These are phyloP conservation scores for Achlya flavicornis DNA, from an alignment of 2,888 invertebrate genomes.

Conservation along the genomic window DNA sequence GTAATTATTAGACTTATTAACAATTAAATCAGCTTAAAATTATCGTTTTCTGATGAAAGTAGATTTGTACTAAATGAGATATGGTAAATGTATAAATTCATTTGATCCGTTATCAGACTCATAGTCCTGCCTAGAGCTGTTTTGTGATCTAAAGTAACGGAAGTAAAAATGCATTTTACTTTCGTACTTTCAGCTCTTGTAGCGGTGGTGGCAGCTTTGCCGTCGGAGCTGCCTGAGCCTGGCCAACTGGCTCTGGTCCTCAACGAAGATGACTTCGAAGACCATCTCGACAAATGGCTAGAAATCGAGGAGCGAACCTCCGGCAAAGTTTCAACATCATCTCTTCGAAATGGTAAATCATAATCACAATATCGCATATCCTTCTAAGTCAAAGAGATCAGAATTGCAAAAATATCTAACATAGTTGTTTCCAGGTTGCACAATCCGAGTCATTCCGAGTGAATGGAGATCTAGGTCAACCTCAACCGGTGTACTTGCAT, in stretches of 20 bases:
- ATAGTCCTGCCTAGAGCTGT: slow-evolving; percentile 10
- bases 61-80: not conserved
- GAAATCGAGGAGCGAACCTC: slow-evolving; percentile 53
- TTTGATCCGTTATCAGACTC: not conserved
- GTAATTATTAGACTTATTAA: not conserved
- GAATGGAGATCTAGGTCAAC: slow-evolving; percentile 79
- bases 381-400: slow-evolving; percentile 9
- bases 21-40: slow-evolving; percentile 5
- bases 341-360: slow-evolving; percentile 54
- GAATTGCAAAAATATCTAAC: not conserved
- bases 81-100: slow-evolving; percentile 7
- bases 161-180: slow-evolving; percentile 31
- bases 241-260: slow-evolving; percentile 62
- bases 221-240: slow-evolving; percentile 59
- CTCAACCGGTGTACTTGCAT: slow-evolving; percentile 84
- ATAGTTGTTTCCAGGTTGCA: slow-evolving; percentile 62
- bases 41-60: not conserved
- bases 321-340: slow-evolving; percentile 42
- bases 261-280: slow-evolving; percentile 76
- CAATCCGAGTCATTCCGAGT: slow-evolving; percentile 70
- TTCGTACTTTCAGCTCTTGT: slow-evolving; percentile 40
- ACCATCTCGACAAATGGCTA: slow-evolving; percentile 73
- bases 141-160: not conserved
- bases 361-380: slow-evolving; percentile 7
- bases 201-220: slow-evolving; percentile 43